These are phyloP conservation scores for Macrotrachela quadricornifera DNA, from an alignment of 1,140 invertebrate genomes.

Conservation along the genomic window DNA sequence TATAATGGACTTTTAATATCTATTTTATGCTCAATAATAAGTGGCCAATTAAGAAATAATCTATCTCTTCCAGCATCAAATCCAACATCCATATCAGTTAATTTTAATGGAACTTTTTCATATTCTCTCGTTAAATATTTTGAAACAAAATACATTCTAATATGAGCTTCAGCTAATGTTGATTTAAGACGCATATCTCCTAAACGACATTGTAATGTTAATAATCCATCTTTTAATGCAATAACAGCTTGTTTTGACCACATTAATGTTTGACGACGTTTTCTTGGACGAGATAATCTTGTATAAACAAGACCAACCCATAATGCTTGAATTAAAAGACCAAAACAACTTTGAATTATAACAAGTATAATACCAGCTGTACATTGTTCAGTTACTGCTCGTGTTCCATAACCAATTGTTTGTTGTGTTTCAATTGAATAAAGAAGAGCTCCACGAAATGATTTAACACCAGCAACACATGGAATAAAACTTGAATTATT, in stretches of 20 bases:
- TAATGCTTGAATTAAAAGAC: conserved; percentile 28
- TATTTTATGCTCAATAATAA: conserved; percentile 3
- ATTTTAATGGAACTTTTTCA: conserved; percentile 11
- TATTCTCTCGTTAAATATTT: conserved; percentile 11
- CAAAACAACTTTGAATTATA: conserved; percentile 22
- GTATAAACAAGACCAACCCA: conserved; percentile 22
- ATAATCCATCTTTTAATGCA: conserved; percentile 45
- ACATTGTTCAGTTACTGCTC: conserved; percentile 32
- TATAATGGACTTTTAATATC: neutral
- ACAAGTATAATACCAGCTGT: conserved; percentile 14
- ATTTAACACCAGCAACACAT: neutral
- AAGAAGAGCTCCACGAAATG: neutral
- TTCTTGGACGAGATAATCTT: conserved; percentile 20
- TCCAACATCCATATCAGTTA: conserved; percentile 12
- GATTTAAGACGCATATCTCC: conserved; percentile 20
- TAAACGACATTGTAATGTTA: conserved; percentile 25
- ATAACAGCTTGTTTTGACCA: conserved; percentile 23
- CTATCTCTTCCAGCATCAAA: conserved; percentile 22
- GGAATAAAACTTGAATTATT: conserved; percentile 13
- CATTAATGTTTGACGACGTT: conserved; percentile 21
- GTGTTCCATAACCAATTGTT: conserved; percentile 13
- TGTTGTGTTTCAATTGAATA: conserved; percentile 3
- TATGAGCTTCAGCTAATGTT: conserved; percentile 13
- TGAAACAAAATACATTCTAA: conserved; percentile 12
- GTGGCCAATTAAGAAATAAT: conserved; percentile 7